Conservation (phyloP, 2,113 vertebrate genomes). For the human (Homo sapiens) region GRCh38 chr20:46357001-46357500, state of each 20-base stretch:
- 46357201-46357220: neutral
- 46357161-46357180: neutral
- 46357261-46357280: accelerated
- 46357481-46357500: neutral
- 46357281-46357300: accelerated
- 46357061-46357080: neutral
- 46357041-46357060: accelerated
- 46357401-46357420: accelerated
- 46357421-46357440: neutral
- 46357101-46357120: neutral
- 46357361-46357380: neutral
- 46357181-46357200: neutral
- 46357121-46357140: accelerated
- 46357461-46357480: neutral
- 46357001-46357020: neutral
- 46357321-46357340: neutral
- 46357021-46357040: too few relatives aligned
- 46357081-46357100: neutral
- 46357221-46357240: accelerated
- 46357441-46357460: too few relatives aligned
- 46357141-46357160: too few relatives aligned
- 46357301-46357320: neutral
- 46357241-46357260: neutral
- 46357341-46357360: neutral
- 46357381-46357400: accelerated